Evolutionary conservation across 2,888 invertebrate genomes (phyloP).

Genomic region (Melieria crassipennis): DNA sequence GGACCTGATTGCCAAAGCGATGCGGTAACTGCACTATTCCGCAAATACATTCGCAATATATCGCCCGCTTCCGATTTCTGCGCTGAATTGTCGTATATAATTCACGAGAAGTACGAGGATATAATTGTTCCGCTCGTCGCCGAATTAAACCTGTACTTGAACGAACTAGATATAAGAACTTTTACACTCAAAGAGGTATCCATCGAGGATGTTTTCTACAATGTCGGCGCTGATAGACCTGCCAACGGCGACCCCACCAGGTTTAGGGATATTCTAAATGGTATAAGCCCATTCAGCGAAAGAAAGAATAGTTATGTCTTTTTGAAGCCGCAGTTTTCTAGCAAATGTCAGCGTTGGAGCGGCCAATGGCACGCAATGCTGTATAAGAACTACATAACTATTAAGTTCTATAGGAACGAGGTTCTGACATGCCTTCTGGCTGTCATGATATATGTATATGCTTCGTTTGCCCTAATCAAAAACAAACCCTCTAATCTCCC

Average conservation of each 20-base stretch:
- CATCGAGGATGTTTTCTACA: slow-evolving; percentile 35
- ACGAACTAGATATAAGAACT: slow-evolving; percentile 23
- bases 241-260: slow-evolving; percentile 18
- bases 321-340: not conserved
- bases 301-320: slow-evolving; percentile 19
- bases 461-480: no score
- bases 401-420: not conserved
- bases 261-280: slow-evolving; percentile 26
- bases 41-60: slow-evolving; percentile 26
- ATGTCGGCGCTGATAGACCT: slow-evolving; percentile 24
- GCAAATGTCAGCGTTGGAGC: slow-evolving; percentile 44
- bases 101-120: slow-evolving; percentile 20
- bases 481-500: no score
- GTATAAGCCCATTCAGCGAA: slow-evolving; percentile 3
- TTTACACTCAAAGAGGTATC: slow-evolving; percentile 27
- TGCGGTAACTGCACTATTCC: slow-evolving; percentile 14
- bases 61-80: slow-evolving; percentile 26
- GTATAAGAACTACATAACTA: slow-evolving; percentile 64
- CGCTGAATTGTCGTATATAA: slow-evolving; percentile 31
- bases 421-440: not conserved
- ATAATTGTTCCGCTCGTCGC: slow-evolving; percentile 9
- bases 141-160: slow-evolving; percentile 12
- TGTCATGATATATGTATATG: no score
- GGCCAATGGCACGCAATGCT: slow-evolving; percentile 73
- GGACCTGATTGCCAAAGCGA: slow-evolving; percentile 16